Evolutionary conservation across 2,888 invertebrate genomes (phyloP), one percentile per base, ranked within the genome.

Genomic region (Homarus gammarus): DNA sequence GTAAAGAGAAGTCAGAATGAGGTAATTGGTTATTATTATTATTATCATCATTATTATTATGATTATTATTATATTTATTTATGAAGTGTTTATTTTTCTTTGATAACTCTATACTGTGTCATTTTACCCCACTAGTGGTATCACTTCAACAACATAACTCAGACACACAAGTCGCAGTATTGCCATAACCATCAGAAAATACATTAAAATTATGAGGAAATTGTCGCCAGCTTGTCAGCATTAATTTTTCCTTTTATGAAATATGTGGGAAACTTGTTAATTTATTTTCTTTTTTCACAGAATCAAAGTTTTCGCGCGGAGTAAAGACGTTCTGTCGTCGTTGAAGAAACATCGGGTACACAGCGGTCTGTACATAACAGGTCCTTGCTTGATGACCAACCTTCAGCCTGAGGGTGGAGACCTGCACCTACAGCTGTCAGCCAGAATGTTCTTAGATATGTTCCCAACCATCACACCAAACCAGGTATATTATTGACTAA

Each of bases 391-490:
- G 61, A 95, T 98, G 93, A 98, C 98, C 94, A 97, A 97, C 93
- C 98, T 99, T 12, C 90, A 87, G 79, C 90, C 87, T 93, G 96
- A 96, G 31, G 97, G 97, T 0, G 98, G 98, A 93, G 98, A 97
- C 56, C 96, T 96, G 94, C 97, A 98, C 92, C 95, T 98, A 93
- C 97, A 98, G 93, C 95, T 99, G 27, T 98, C 99, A 96, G 96
- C 99, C 5, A 96, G 97, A 15, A 98, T 98, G 95, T 99, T 99
- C 93, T 99, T 99, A 94, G 99, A 99, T 93, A 98, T 99, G 98
- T 99, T 99, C 93, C 99, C 99, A 0, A 96, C 98, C 0, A 98
- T 99, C 36, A 79, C 89, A 33, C 89, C 89, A 68, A 79, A 89
- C 27, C 38, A 68, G 85, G 89, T 89, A 85, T 8, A n/a, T n/a